phyloP scores from a whole-genome alignment of 2,113 vertebrate species.

The Centropus unirufus region DNA sequence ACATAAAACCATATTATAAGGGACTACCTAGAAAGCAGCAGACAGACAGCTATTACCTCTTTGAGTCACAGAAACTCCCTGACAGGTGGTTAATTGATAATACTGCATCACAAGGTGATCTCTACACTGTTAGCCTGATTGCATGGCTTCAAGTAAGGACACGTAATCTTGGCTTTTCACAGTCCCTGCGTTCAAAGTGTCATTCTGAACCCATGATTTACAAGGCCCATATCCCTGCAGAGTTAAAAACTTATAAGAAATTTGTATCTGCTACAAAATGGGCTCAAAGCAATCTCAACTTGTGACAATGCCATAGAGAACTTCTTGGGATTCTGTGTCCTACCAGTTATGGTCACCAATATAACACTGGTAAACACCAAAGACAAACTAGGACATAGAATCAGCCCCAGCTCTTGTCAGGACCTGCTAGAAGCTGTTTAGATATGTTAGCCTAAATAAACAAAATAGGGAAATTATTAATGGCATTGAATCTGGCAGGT shows the following conservation, averaged over 20 bases:
- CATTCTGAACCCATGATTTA: background rate
- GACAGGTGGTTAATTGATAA: constrained; percentile 56
- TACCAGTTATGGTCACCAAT: background rate
- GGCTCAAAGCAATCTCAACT: background rate
- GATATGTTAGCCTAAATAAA: constrained; percentile 7
- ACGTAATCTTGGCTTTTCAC: background rate
- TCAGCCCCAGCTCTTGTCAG: background rate
- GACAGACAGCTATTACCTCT: background rate
- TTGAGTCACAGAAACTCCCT: constrained; percentile 31
- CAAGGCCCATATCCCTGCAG: background rate
- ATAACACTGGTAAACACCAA: background rate
- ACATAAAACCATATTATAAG: background rate
- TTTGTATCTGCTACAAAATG: background rate
- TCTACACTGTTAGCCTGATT: background rate
- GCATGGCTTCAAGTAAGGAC: background rate
- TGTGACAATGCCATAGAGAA: background rate
- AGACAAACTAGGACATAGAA: background rate
- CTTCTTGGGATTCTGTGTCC: background rate
- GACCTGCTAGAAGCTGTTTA: background rate
- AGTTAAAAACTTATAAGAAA: background rate
- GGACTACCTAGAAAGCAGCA: constrained; percentile 15
- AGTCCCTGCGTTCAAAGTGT: background rate
- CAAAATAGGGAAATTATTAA: constrained; percentile 39
- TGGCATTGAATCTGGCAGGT: background rate
- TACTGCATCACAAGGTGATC: background rate